Base-by-base conservation (phyloP, 2,888 invertebrate species). In the Caenorhabditis sulstoni region DNA sequence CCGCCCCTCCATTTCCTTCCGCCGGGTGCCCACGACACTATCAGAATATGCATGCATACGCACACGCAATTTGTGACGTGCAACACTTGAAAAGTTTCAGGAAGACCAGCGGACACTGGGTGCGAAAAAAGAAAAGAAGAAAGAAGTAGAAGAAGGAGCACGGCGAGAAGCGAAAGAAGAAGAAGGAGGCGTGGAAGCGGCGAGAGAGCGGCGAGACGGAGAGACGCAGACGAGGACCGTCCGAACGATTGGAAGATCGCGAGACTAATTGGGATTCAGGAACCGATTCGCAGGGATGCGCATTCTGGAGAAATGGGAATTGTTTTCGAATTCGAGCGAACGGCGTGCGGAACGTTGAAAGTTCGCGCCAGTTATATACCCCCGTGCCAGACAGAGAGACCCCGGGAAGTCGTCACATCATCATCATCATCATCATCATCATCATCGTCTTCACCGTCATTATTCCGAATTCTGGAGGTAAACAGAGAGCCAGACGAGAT, bases 51-150 rank as follows among this genome's bases (percentile, higher is more conserved):
- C 55, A 62, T 29, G 29, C 50, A 61, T 18, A 39, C 57, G 50
- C 53, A 65, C 55, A 57, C 58, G 73, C 67, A 59, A 53, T 61
- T 44, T 68, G 68, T 68, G 68, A 68, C 68, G 68, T 68, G 49
- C 37, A 58, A 59, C 61, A 68, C 68, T 68, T 68, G 68, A 68
- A 68, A 68, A 68, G 68, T 68, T 68, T 68, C 68, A 68, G 59
- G 53, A 59, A 73, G 71, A 73, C 59, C 49, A 59, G 39, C 0
- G 39, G 61, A 37, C 44, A 53, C 37, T 3, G 7, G 29, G 29
- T 3, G 7, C 3, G 7, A 3, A 29, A 29, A 29, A 7, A 12
- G 29, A 29, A 47, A 39, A 65, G 23, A 9, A 18, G 35, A 20
- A 44, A 1, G 39, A 29, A 29, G 29, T 7, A 29, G 50, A n/a